Base-by-base conservation (phyloP, 1,140 invertebrate species). In the Phymastichus coffea region DNA sequence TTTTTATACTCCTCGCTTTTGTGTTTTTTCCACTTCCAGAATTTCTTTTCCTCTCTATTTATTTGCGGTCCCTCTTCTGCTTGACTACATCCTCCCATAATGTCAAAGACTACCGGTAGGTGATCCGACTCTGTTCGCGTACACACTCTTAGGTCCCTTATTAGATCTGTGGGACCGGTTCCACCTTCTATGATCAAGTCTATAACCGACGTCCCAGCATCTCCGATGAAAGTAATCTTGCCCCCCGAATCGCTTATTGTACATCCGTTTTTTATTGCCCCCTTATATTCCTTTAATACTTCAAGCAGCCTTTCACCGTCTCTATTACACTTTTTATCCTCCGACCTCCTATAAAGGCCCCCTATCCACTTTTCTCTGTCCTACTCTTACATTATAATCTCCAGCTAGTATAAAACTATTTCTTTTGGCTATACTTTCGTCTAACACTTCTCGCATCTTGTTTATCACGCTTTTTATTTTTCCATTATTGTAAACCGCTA, bases 61-160 rank as follows among this genome's bases (percentile, higher is more conserved):
- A 20, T 52, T 40, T 25, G 20, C 49, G 17, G 20, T 52, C 15
- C 23, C 9, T 15, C 35, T 23, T 20, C 14, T n/a, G n/a, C n/a
- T n/a, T n/a, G n/a, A n/a, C n/a, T n/a, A n/a, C n/a, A n/a, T 20
- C 6, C 12, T 52, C 14, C 49, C 33, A 30, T 38, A 14, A 60
- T 3, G 30, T 14, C 12, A 23, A 44, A 60, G 2, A 19, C 28
- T 0, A 61, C 20, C n/a, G 55, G 63, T 17, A 65, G 6, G 19
- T 65, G 63, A 23, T 65, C 59, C 2, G 63, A 65, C 4, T 55
- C 60, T 19, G 35, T 30, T 23, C 48, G 30, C 17, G 12, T n/a
- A n/a, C 12, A 37, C 12, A 41, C 40, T 40, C 6, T 55, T 8
- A 48, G 8, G 8, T 30, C 26, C 2, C 30, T 17, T 48, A 48